Conservation (phyloP, 2,888 invertebrate species). For the Diarsia rubi region DNA sequence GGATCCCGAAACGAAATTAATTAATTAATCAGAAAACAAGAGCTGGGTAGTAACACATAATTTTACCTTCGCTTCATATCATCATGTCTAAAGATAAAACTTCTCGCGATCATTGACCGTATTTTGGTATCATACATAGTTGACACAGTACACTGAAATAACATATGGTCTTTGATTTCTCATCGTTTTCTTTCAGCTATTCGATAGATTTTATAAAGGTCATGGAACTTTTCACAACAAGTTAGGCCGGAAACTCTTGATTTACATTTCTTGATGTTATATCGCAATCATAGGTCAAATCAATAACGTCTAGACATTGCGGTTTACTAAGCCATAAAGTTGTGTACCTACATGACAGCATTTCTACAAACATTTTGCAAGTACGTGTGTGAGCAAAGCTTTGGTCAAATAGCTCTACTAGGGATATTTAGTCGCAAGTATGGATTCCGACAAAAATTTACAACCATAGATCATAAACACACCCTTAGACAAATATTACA, state of each 20-base stretch:
- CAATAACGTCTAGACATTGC: constrained; percentile 55
- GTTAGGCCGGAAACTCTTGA: not conserved
- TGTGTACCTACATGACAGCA: constrained; percentile 23
- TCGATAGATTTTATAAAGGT: not conserved
- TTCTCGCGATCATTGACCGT: not conserved
- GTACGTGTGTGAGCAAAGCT: constrained; percentile 13
- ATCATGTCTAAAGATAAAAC: not conserved
- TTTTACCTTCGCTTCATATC: too few relatives aligned
- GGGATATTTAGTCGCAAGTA: not conserved
- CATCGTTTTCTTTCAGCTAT: not conserved
- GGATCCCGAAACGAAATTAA: too few relatives aligned
- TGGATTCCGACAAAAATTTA: too few relatives aligned
- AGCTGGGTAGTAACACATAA: too few relatives aligned
- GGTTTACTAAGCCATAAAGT: constrained; percentile 44
- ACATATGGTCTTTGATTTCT: not conserved
- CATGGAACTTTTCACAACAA: not conserved
- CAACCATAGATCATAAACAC: too few relatives aligned
- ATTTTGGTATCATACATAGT: not conserved
- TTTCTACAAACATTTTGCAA: constrained; percentile 8
- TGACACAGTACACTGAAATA: not conserved
- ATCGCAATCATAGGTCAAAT: constrained; percentile 26
- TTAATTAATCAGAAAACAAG: too few relatives aligned
- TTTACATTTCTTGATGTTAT: constrained; percentile 14
- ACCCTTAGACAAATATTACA: too few relatives aligned
- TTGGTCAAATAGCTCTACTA: not conserved